Evolutionary conservation across 2,113 vertebrate genomes (phyloP).

Genomic region (Hyperopisus bebe): DNA sequence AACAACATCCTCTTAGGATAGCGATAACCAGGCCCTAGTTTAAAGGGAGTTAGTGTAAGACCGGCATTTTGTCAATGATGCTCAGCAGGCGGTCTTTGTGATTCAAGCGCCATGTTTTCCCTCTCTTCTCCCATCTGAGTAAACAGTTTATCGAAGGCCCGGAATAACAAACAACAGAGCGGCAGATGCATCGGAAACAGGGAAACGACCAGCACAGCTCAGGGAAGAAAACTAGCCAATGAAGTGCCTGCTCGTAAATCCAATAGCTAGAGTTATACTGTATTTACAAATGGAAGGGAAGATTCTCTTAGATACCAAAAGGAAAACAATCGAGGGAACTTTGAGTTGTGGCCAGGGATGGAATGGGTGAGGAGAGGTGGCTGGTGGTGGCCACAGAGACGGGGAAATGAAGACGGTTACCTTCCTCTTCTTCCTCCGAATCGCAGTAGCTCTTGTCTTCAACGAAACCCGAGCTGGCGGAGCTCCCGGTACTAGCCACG

Average conservation of each 20-base stretch:
- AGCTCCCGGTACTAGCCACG: slow-evolving; percentile 80
- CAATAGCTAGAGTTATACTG: slow-evolving; percentile 49
- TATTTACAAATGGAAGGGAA: slow-evolving; percentile 56
- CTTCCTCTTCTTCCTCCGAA: slow-evolving; percentile 90
- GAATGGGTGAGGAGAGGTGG: neutral
- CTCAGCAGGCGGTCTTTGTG: slow-evolving; percentile 20
- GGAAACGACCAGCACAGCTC: slow-evolving; percentile 33
- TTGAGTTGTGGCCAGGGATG: neutral
- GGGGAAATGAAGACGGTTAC: slow-evolving; percentile 59
- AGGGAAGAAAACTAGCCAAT: slow-evolving; percentile 43
- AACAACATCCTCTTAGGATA: slow-evolving; percentile 39
- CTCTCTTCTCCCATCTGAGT: slow-evolving; percentile 56
- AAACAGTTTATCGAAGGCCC: slow-evolving; percentile 61
- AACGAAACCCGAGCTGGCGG: slow-evolving; percentile 86
- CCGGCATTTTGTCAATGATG: slow-evolving; percentile 31
- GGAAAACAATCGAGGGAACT: slow-evolving; percentile 49
- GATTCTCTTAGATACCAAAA: slow-evolving; percentile 47
- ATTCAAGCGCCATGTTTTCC: slow-evolving; percentile 39
- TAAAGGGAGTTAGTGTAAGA: slow-evolving; percentile 40
- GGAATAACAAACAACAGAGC: slow-evolving; percentile 56
- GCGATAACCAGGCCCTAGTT: slow-evolving; percentile 21
- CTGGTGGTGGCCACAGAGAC: slow-evolving; percentile 10
- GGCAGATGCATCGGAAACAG: slow-evolving; percentile 31
- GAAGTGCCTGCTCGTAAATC: slow-evolving; percentile 53
- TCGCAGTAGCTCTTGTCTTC: slow-evolving; percentile 95